A percentile compares a stretch with the other conserved stretches of the same genome.
Evolutionary conservation across 2,797 vertebrate species (phyloP).

Genomic region (Poecilia picta): DNA sequence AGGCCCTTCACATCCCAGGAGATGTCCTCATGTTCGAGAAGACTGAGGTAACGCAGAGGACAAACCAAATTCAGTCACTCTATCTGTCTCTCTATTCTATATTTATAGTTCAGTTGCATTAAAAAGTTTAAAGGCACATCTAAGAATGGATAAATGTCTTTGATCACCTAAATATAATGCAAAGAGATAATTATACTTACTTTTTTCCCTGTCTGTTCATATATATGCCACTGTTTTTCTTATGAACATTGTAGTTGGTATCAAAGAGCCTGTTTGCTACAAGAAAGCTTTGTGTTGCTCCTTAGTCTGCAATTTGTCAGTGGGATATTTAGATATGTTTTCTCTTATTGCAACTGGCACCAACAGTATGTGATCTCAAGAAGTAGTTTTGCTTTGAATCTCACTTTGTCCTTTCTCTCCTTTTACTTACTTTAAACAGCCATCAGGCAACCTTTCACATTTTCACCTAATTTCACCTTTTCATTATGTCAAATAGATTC

Average conservation of each 20-base stretch:
- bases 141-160: constrained; percentile 62
- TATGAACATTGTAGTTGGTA: constrained; percentile 57
- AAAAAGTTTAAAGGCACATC: constrained; percentile 72
- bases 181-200: constrained; percentile 74
- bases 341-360: constrained; percentile 54
- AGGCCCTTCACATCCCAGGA: constrained; percentile 73
- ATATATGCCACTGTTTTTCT: constrained; percentile 56
- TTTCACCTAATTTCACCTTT: constrained; percentile 46
- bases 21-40: constrained; percentile 70
- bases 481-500: constrained; percentile 23
- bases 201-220: constrained; percentile 66
- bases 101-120: constrained; percentile 75
- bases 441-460: constrained; percentile 27
- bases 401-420: background rate
- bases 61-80: constrained; percentile 56
- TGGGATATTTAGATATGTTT: constrained; percentile 69
- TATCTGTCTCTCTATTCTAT: constrained; percentile 66
- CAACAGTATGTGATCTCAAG: constrained; percentile 45
- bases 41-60: constrained; percentile 77
- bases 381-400: constrained; percentile 18
- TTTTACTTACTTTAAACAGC: constrained; percentile 9
- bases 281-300: constrained; percentile 59
- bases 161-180: constrained; percentile 70
- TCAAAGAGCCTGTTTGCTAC: constrained; percentile 73
- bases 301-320: constrained; percentile 74